Evolutionary conservation across 2,888 invertebrate genomes (phyloP).

Genomic region (Norana najaformis): DNA sequence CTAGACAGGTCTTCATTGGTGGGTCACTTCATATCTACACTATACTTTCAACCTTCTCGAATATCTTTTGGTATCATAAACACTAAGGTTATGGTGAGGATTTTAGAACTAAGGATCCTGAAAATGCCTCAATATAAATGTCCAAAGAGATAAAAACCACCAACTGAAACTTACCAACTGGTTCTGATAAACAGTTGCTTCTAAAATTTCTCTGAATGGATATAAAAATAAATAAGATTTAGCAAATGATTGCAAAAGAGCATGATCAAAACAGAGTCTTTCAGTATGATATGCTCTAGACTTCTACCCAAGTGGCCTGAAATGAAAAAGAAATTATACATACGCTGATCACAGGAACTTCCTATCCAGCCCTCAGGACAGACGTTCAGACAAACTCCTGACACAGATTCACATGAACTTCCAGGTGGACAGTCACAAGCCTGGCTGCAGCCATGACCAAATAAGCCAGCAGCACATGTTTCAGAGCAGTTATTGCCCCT

Average conservation of each 20-base stretch:
- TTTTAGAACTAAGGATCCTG: no score
- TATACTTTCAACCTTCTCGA: no score
- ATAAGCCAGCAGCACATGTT: slow-evolving; percentile 48
- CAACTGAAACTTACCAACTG: background rate
- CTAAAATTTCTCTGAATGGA: background rate
- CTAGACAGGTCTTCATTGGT: no score
- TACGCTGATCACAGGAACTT: slow-evolving; percentile 55
- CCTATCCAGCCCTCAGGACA: slow-evolving; percentile 59
- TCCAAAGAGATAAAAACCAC: no score
- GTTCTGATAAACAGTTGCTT: background rate
- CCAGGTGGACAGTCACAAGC: slow-evolving; percentile 52
- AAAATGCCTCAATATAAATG: no score
- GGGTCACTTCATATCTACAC: no score
- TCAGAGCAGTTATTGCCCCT: slow-evolving; percentile 2
- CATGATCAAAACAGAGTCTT: background rate
- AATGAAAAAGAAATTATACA: slow-evolving; percentile 31
- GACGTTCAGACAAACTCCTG: slow-evolving; percentile 51
- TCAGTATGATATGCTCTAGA: background rate
- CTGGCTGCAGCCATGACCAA: slow-evolving; percentile 47
- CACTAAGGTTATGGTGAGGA: no score
- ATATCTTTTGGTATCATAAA: no score
- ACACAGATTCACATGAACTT: slow-evolving; percentile 44
- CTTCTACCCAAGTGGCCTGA: background rate
- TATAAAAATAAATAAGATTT: background rate
- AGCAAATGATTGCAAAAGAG: background rate